Conservation (phyloP, 2,113 vertebrate genomes). For the Phaethon lepturus region DNA sequence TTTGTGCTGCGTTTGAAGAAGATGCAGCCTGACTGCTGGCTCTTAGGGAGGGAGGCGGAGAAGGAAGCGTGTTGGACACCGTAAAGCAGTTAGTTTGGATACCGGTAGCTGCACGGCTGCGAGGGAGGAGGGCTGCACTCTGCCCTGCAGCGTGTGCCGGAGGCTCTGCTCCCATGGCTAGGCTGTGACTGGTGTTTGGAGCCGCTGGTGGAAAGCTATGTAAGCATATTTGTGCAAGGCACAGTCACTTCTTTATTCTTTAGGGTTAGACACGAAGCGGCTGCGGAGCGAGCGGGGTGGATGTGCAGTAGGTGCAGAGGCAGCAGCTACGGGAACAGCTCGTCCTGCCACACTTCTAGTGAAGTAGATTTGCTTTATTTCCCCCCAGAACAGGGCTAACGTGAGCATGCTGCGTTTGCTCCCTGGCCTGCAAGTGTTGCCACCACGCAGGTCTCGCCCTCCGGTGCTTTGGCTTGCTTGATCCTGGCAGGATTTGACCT, state of each 20-base stretch:
- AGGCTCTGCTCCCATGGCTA: not conserved
- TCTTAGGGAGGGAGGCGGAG: not conserved
- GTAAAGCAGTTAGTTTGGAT: not conserved
- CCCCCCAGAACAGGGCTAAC: not conserved
- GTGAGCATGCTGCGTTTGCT: not conserved
- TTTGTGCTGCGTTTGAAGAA: not conserved
- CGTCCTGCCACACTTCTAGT: not conserved
- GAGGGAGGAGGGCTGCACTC: not conserved
- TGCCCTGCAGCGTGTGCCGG: not conserved
- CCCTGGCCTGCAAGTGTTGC: not conserved
- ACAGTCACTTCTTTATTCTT: not conserved
- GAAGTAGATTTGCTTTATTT: not conserved
- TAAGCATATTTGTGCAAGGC: not conserved
- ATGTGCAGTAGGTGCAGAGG: not conserved
- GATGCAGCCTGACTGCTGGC: not conserved
- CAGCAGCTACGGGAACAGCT: not conserved
- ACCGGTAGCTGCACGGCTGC: not conserved
- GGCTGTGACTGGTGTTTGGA: not conserved
- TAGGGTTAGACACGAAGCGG: not conserved
- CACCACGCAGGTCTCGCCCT: not conserved
- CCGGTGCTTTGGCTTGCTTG: not conserved
- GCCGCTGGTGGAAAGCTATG: not conserved
- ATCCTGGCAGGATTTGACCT: not conserved
- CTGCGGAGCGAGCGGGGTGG: accelerated
- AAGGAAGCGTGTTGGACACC: not conserved